Conservation (phyloP, 2,113 vertebrate species). For the Leucoraja erinaceus region DNA sequence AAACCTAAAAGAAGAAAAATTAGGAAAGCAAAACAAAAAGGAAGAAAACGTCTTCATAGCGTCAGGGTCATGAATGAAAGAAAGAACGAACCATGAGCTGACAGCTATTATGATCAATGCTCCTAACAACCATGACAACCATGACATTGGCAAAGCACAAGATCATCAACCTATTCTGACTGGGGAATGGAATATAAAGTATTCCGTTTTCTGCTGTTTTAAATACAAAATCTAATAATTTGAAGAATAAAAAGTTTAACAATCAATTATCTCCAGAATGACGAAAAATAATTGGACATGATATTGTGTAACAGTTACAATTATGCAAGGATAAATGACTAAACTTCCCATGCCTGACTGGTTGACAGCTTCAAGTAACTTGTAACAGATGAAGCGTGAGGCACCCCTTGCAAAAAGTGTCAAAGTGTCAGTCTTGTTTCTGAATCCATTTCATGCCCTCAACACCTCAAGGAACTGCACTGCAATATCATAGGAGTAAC, state of each 20-base stretch:
- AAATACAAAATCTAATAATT: not conserved
- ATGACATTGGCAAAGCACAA: not conserved
- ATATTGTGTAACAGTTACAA: not conserved
- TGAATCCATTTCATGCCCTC: not conserved
- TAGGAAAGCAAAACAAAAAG: not conserved
- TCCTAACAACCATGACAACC: not conserved
- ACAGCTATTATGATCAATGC: not conserved
- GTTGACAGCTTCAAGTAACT: conserved; percentile 20
- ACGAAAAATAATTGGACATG: not conserved
- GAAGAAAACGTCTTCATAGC: not conserved
- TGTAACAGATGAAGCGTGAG: not conserved
- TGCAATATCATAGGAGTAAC: too few relatives aligned
- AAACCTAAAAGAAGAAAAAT: too few relatives aligned
- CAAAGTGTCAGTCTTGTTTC: conserved; percentile 21
- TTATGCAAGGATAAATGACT: not conserved
- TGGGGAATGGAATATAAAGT: not conserved
- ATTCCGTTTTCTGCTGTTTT: not conserved
- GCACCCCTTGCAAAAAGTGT: not conserved
- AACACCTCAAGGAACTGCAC: not conserved
- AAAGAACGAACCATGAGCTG: not conserved
- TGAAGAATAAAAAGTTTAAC: not conserved
- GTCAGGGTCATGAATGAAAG: not conserved
- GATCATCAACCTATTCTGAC: not conserved
- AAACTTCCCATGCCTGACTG: not conserved
- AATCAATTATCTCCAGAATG: not conserved